A percentile compares a stretch with the other conserved stretches of the same genome.
Conservation (phyloP, 2,797 vertebrate genomes). For the Chiropotes sagulatus region DNA sequence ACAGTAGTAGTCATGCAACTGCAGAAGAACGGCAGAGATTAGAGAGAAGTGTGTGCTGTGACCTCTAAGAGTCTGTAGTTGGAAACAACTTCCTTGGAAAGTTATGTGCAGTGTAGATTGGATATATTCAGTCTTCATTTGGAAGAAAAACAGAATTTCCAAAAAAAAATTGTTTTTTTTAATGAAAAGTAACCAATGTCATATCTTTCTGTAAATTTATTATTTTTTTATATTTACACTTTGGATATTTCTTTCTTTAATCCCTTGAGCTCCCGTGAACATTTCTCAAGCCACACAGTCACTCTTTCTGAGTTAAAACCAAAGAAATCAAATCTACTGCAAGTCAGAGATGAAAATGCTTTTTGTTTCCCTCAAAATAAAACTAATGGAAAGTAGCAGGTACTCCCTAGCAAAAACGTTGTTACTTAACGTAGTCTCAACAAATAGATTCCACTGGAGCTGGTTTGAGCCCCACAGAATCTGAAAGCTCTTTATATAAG, state of each 20-base stretch:
- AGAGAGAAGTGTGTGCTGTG: too few relatives aligned
- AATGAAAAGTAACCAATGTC: background rate
- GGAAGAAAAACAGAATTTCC: background rate
- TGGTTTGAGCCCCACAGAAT: background rate
- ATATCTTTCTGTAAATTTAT: background rate
- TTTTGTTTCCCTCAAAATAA: background rate
- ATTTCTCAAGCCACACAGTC: background rate
- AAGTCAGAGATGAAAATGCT: background rate
- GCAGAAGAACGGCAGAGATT: background rate
- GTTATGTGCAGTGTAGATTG: background rate
- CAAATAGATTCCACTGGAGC: background rate
- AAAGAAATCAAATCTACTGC: background rate
- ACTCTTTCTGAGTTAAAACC: background rate
- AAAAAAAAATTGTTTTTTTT: background rate
- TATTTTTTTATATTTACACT: background rate
- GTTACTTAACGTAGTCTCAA: background rate
- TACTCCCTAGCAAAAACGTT: background rate
- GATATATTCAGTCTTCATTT: background rate
- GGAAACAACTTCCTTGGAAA: background rate
- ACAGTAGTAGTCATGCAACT: background rate
- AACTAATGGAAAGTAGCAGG: background rate
- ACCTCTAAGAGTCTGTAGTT: too few relatives aligned
- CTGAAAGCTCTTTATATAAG: constrained; percentile 17
- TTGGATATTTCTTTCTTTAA: background rate
- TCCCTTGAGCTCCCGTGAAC: background rate